phyloP scores from a whole-genome alignment of 2,888 invertebrate genomes.

The Vannuccia rotundouncinata region DNA sequence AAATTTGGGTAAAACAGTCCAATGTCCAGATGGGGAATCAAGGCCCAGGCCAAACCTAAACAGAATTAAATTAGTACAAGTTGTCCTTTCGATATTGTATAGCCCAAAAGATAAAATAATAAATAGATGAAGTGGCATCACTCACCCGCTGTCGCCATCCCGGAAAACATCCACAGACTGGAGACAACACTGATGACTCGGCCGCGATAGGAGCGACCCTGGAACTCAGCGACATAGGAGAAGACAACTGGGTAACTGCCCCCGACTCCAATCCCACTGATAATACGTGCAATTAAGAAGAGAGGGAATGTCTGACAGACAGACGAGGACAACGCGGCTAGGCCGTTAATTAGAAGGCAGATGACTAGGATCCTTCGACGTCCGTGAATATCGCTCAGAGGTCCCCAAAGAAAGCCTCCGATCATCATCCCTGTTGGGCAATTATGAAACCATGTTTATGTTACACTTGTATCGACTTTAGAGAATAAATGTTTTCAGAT shows the following conservation, averaged over 20 bases:
- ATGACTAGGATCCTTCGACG: conserved; percentile 78
- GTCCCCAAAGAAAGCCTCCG: conserved; percentile 85
- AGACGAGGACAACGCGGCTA: conserved; percentile 81
- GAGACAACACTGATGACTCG: conserved; percentile 88
- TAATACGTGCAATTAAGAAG: conserved; percentile 80
- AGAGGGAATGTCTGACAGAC: conserved; percentile 78
- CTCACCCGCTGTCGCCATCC: conserved; percentile 76
- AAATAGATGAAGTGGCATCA: not conserved
- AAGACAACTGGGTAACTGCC: conserved; percentile 86
- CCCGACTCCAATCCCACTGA: conserved; percentile 82
- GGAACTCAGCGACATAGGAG: conserved; percentile 89
- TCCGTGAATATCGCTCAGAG: conserved; percentile 78
- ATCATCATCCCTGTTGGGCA: conserved; percentile 73
- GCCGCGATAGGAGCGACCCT: conserved; percentile 79
- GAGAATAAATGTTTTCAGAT: too few relatives aligned
- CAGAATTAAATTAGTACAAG: too few relatives aligned
- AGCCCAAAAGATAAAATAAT: not conserved
- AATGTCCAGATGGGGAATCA: not conserved
- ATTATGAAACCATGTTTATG: not conserved
- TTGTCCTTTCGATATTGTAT: too few relatives aligned
- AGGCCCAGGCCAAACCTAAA: not conserved
- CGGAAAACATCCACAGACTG: conserved; percentile 88
- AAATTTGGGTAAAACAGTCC: conserved; percentile 50
- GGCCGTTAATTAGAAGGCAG: conserved; percentile 78
- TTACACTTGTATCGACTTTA: too few relatives aligned